A percentile compares a stretch with the other conserved stretches of the same genome.
Conservation (phyloP, 1,140 invertebrate genomes). For the Trichonephila clavata region DNA sequence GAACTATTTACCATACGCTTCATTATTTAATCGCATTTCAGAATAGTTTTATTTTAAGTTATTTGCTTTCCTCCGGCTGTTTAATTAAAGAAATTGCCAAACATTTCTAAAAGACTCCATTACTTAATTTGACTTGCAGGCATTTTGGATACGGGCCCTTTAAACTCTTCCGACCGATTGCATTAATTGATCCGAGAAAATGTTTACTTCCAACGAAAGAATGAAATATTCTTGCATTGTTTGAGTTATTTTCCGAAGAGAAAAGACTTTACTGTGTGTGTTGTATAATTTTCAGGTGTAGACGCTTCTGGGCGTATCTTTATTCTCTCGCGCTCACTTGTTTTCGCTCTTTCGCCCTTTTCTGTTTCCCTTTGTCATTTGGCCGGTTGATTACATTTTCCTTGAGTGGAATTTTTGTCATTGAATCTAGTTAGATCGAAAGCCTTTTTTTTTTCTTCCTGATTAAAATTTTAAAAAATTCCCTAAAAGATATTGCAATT, state of each 20-base stretch:
- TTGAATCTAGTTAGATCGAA: too few relatives aligned
- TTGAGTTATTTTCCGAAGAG: neutral
- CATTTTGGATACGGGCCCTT: conserved; percentile 28
- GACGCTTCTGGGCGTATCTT: neutral
- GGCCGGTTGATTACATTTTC: neutral
- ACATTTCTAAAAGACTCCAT: neutral
- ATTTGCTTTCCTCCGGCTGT: neutral
- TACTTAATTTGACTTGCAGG: neutral
- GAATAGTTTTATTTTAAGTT: neutral
- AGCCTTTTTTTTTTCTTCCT: too few relatives aligned
- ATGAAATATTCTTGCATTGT: conserved; percentile 49
- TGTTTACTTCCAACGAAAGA: conserved; percentile 31
- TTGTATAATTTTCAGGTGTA: conserved; percentile 44
- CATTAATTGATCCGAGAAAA: conserved; percentile 53
- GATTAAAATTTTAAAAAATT: too few relatives aligned
- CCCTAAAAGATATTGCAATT: too few relatives aligned
- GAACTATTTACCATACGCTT: too few relatives aligned
- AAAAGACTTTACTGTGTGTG: neutral
- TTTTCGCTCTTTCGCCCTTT: neutral
- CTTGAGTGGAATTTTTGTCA: neutral
- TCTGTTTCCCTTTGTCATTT: neutral
- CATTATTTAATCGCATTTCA: too few relatives aligned
- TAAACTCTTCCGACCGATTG: neutral
- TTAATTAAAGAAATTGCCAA: neutral
- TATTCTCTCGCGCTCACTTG: neutral